Percentiles rank a stretch among this genome's conserved stretches.
These are phyloP conservation scores for Nomada ferruginata DNA, from an alignment of 2,888 invertebrate species.

Conservation along the genomic window DNA sequence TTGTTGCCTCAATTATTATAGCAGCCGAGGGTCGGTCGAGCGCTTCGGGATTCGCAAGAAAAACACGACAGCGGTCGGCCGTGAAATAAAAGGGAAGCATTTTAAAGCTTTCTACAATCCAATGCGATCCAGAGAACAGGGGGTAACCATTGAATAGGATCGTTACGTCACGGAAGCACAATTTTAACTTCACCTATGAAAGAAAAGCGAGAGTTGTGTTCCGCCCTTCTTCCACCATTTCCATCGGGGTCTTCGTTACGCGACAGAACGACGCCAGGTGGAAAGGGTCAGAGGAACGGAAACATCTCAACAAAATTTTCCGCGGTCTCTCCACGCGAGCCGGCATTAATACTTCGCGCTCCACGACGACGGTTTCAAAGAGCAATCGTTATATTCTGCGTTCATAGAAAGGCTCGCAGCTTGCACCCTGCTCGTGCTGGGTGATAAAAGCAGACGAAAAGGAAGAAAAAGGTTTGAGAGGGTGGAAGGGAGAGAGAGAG, in stretches of 20 bases:
- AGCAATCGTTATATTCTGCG: conserved; percentile 75
- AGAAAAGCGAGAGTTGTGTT: conserved; percentile 1
- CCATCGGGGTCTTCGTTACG: conserved; percentile 49
- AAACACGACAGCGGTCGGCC: conserved; percentile 16
- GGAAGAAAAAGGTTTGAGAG: conserved; percentile 15
- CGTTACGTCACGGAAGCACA: conserved; percentile 56
- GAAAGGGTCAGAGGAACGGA: conserved; percentile 48
- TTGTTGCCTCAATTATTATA: not conserved
- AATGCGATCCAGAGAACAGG: conserved; percentile 43
- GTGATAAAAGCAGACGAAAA: conserved; percentile 62
- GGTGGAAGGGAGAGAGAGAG: conserved; percentile 12
- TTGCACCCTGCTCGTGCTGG: conserved; percentile 40
- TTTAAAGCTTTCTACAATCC: conserved; percentile 50
- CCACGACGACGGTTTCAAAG: conserved; percentile 74
- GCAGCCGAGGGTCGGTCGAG: not conserved
- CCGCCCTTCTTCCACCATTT: conserved; percentile 31
- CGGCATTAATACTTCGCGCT: conserved; percentile 65
- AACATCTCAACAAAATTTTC: conserved; percentile 70
- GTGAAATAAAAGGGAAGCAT: conserved; percentile 52
- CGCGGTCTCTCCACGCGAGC: conserved; percentile 52
- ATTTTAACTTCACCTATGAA: conserved; percentile 46
- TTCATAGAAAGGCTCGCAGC: conserved; percentile 64
- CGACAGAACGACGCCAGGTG: conserved; percentile 34
- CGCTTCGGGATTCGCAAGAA: conserved; percentile 25
- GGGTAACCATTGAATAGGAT: conserved; percentile 42